Evolutionary conservation across 2,113 vertebrate species (phyloP).

Genomic region (Coptodon bakossiorum): DNA sequence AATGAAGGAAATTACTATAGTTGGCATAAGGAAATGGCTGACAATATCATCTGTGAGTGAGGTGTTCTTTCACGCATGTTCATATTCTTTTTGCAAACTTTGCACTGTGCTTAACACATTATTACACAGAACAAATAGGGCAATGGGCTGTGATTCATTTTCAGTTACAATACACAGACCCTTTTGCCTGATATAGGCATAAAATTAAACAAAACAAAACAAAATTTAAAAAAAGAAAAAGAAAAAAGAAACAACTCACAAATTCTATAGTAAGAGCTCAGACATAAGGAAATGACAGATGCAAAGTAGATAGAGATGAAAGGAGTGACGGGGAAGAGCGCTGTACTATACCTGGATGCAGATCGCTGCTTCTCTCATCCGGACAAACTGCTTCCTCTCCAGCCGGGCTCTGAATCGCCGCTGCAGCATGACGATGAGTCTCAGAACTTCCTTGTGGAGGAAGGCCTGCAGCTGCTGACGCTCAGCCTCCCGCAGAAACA

Average conservation of each 20-base stretch:
- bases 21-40: background rate
- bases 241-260: fast-evolving
- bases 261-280: background rate
- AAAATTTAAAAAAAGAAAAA: background rate
- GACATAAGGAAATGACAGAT: background rate
- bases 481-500: constrained; percentile 87
- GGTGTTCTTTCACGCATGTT: background rate
- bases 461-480: constrained; percentile 84
- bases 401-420: constrained; percentile 79
- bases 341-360: constrained; percentile 82
- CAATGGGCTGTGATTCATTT: background rate
- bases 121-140: background rate
- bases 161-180: background rate
- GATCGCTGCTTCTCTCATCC: constrained; percentile 74
- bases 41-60: background rate
- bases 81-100: background rate
- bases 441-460: constrained; percentile 87
- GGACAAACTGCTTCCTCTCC: constrained; percentile 82
- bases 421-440: constrained; percentile 81
- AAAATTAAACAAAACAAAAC: background rate
- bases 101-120: background rate
- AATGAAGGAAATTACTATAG: background rate
- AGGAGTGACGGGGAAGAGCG: background rate
- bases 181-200: background rate
- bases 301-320: background rate